Evolutionary conservation across 2,113 vertebrate species (phyloP).

Genomic region (Campylomormyrus tamandua): DNA sequence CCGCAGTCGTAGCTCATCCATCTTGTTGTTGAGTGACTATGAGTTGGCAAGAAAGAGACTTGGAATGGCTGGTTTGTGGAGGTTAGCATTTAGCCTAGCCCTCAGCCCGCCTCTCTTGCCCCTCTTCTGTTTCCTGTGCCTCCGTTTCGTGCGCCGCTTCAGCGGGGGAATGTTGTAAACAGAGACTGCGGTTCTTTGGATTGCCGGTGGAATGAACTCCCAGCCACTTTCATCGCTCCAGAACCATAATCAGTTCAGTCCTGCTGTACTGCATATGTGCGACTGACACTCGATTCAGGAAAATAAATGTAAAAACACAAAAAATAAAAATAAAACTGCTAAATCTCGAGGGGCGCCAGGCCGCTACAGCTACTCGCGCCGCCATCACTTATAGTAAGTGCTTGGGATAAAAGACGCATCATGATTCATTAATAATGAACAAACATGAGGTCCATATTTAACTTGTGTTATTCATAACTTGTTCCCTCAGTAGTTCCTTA

Average conservation of each 20-base stretch:
- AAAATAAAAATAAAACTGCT: background rate
- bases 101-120: background rate
- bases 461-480: too few relatives aligned
- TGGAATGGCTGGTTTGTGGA: background rate
- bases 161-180: background rate
- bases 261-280: background rate
- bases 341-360: background rate
- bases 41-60: background rate
- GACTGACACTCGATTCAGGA: background rate
- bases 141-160: background rate
- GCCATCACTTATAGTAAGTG: background rate
- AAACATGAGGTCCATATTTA: too few relatives aligned
- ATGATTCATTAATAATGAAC: too few relatives aligned
- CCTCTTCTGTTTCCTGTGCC: background rate
- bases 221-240: background rate
- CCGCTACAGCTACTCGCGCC: background rate
- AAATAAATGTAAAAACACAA: background rate
- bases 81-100: background rate
- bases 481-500: too few relatives aligned
- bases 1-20: background rate
- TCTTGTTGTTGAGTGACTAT: background rate
- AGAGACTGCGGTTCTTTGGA: background rate
- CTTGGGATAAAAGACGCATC: too few relatives aligned
- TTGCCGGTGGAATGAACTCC: background rate
- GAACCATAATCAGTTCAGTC: background rate